These are phyloP conservation scores for Heliangelus exortis DNA, from an alignment of 2,797 vertebrate genomes.

Conservation along the genomic window DNA sequence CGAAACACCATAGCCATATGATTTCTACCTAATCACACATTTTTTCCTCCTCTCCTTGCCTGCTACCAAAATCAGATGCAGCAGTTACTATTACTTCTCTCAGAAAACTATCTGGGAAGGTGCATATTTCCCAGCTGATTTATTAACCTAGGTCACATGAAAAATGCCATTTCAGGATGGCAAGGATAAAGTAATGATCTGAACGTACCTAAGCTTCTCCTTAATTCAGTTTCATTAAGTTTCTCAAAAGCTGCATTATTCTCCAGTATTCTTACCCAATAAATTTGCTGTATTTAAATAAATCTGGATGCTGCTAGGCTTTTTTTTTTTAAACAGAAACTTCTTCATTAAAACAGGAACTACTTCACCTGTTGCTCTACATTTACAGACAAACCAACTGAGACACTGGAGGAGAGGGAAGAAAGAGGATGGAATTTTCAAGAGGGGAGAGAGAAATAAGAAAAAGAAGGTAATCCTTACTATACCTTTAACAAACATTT, in stretches of 20 bases:
- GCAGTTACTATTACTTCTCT: neutral
- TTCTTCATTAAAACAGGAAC: neutral
- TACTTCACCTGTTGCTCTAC: neutral
- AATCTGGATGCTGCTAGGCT: neutral
- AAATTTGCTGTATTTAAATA: neutral
- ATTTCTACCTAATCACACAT: neutral
- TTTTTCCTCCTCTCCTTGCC: neutral
- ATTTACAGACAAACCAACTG: neutral
- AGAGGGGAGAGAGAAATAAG: neutral
- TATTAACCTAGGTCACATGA: neutral
- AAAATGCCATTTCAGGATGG: neutral
- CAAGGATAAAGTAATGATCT: neutral
- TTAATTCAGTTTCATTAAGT: neutral
- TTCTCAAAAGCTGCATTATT: neutral
- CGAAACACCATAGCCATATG: neutral
- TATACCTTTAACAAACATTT: neutral
- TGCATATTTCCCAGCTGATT: neutral
- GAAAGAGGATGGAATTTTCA: neutral
- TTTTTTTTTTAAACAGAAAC: neutral
- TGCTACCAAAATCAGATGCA: neutral
- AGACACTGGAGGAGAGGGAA: neutral
- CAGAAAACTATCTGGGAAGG: neutral
- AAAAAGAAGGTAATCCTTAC: neutral
- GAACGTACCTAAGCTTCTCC: neutral
- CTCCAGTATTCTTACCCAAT: neutral